Base-by-base conservation (phyloP, 2,888 invertebrate species). In the Polydesmus complanatus region DNA sequence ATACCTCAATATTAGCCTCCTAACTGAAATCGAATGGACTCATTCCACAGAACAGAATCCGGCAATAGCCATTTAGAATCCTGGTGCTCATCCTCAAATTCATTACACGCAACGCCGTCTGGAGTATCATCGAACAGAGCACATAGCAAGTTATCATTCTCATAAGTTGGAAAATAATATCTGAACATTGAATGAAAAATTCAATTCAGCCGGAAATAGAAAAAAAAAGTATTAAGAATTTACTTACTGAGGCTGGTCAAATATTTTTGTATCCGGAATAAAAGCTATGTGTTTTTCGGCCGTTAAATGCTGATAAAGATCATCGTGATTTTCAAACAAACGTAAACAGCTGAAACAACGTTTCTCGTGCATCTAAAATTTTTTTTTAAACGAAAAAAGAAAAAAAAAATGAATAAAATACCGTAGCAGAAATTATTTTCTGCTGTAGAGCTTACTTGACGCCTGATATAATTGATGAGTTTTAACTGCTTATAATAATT, bases 151-250 rank as follows among this genome's bases (percentile, higher is more conserved):
- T 88, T 82, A 76, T 96, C 96, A 75, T 93, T 90, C 74, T 94
- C 94, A 72, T 88, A 88, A 0, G 91, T 89, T 0, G 95, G 89
- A 71, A 94, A 93, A 71, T 86, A 92, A 74, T 85, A 91, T 70
- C 80, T 81, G 69, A 23, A 73, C 73, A 61, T 54, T n/a, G n/a
- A n/a, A n/a, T n/a, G n/a, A 27, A 51, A 26, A 19, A 50, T 8
- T 11, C 27, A n/a, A 11, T 8, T 8, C 37, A 37, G 14, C 37
- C 37, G 14, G 5, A 8, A 8, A 8, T 37, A 14, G 5, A 26
- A 27, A 1, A 18, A 27, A 57, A 23, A 1, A 1, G 1, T 23
- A 11, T 25, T 14, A 23, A 21, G 21, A 3, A 58, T 23, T 22
- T 50, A 57, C 56, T 63, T 71, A 81, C 80, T 90, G 87, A 0